Base-by-base conservation (phyloP, 2,888 invertebrate genomes). In the Brenthis ino region DNA sequence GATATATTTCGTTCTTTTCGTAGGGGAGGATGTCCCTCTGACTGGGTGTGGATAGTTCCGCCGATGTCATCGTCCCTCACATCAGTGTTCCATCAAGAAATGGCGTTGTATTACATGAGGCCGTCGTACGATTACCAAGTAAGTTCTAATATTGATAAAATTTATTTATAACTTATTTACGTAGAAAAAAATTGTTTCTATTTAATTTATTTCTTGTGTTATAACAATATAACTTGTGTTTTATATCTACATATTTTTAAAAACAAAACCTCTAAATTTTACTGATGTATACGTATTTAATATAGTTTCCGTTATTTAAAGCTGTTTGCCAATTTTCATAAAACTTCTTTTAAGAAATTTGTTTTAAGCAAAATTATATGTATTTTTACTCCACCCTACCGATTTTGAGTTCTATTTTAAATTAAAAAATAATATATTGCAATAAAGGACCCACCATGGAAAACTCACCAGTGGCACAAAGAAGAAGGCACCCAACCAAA, bases 81-180 rank as follows among this genome's bases (percentile, higher is more conserved):
- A 55, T 94, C 95, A 0, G 96, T 96, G 6, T 96, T 96, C 81
- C 96, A 96, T 81, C 96, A 96, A 85, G 96, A 96, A 91, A 96
- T 98, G 98, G 96, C 96, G n/a, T 87, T 96, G 72, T 98, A 98
- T 86, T 95, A 96, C 82, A 88, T 98, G 68, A 96, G 96, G 81
- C 98, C 98, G 3, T 96, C 97, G 12, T 98, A 98, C 84, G 98
- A 98, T 80, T 97, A 98, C 85, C 98, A 98, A 94, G 97, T 96
- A 86, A 82, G 72, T 43, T 50, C 5, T 60, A 8, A 43, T 43
- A 11, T 43, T 43, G 3, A 43, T 11, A 43, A 28, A 28, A 28
- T 37, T 37, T 37, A 43, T 43, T 43, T 43, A 43, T 11, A 11
- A 11, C 2, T 43, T 43, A 43, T 43, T 43, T 43, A 11, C 2